Evolutionary conservation across 2,888 invertebrate species (phyloP).

Genomic region (Netelia virgata): DNA sequence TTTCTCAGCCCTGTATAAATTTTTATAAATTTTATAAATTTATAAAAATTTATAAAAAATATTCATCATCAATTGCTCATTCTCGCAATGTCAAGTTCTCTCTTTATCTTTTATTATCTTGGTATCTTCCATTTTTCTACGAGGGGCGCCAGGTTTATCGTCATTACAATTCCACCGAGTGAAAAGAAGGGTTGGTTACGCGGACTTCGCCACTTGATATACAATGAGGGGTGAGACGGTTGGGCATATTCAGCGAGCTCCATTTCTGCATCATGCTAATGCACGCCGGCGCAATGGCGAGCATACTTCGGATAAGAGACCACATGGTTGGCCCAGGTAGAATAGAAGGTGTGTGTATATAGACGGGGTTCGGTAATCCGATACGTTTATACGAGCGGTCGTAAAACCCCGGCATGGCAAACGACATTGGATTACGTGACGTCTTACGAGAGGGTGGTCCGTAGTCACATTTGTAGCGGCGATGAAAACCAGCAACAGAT

Average conservation of each 20-base stretch:
- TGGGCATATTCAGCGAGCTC: background rate
- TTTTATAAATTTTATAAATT: too few species aligned
- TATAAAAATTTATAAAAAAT: too few species aligned
- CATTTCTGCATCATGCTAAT: constrained; percentile 43
- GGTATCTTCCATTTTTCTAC: constrained; percentile 8
- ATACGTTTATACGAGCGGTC: constrained; percentile 77
- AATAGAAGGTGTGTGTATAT: background rate
- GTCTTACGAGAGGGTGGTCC: constrained; percentile 72
- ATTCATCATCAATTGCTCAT: too few species aligned
- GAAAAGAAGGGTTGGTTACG: background rate
- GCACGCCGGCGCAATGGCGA: constrained; percentile 15
- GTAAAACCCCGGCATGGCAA: constrained; percentile 76
- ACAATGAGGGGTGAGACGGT: background rate
- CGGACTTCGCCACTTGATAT: constrained; percentile 32
- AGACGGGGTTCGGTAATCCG: constrained; percentile 76
- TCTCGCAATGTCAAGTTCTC: background rate
- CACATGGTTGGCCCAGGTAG: constrained; percentile 1
- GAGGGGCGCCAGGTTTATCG: background rate
- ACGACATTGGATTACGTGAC: constrained; percentile 79
- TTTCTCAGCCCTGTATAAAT: too few species aligned
- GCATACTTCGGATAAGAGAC: constrained; percentile 27
- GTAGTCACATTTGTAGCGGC: constrained; percentile 42
- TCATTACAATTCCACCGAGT: background rate
- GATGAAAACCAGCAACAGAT: constrained; percentile 1
- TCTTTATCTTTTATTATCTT: background rate